A percentile compares a stretch with the other conserved stretches of the same genome.
Conservation (phyloP, 1,140 invertebrate species). For the Drosophila kikkawai region DNA sequence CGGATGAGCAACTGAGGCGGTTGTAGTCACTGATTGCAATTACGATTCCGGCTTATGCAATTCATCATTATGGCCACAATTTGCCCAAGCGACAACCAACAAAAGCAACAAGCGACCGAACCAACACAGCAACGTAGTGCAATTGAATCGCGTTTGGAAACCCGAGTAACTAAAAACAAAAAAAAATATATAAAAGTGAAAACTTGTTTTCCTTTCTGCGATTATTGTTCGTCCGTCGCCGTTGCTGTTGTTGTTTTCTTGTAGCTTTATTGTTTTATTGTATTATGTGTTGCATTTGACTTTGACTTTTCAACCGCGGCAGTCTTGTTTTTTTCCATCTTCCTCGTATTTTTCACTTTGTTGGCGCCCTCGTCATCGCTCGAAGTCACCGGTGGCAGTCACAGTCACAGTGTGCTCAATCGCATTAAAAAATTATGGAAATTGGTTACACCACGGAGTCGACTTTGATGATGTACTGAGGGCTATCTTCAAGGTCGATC, state of each 20-base stretch:
- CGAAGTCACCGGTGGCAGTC: constrained; percentile 20
- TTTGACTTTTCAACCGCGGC: constrained; percentile 79
- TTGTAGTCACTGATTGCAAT: constrained; percentile 54
- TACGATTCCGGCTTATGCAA: constrained; percentile 78
- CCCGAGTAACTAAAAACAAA: constrained; percentile 48
- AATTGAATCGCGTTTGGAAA: constrained; percentile 80
- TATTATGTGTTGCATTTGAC: constrained; percentile 74
- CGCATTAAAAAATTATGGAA: constrained; percentile 26
- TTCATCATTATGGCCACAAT: constrained; percentile 76
- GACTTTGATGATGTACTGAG: constrained; percentile 1
- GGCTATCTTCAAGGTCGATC: constrained; percentile 40
- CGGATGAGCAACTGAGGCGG: constrained; percentile 55
- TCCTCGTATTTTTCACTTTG: constrained; percentile 4
- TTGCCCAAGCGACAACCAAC: constrained; percentile 55
- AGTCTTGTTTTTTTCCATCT: constrained; percentile 43
- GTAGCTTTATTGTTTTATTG: constrained; percentile 45
- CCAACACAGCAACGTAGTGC: constrained; percentile 48
- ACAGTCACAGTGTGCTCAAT: constrained; percentile 39
- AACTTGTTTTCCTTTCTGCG: constrained; percentile 76
- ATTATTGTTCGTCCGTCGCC: constrained; percentile 50
- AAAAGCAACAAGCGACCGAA: constrained; percentile 31
- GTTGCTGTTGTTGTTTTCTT: constrained; percentile 45
- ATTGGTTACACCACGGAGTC: constrained; percentile 15
- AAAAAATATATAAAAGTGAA: constrained; percentile 67
- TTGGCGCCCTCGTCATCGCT: constrained; percentile 21